Percentiles rank a stretch among this genome's conserved stretches.
phyloP scores from a whole-genome alignment of 1,140 invertebrate genomes.

The Hylyphantes graminicola region DNA sequence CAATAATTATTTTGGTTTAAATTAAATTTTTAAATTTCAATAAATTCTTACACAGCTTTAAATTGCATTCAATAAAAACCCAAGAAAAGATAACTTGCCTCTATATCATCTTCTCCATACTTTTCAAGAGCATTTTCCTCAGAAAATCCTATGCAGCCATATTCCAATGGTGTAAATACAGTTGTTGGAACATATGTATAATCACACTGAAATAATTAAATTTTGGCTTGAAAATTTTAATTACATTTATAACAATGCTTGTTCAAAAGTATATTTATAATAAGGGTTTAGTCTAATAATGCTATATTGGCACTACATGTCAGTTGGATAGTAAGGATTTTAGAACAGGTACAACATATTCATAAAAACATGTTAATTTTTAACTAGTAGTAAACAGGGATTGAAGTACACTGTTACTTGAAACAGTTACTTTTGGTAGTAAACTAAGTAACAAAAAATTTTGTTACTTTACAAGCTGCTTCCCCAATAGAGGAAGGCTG shows the following conservation, averaged over 20 bases:
- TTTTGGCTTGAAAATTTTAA: not conserved
- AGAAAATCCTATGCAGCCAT: conserved; percentile 90
- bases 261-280: too few species aligned
- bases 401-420: too few species aligned
- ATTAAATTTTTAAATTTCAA: not conserved
- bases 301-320: too few species aligned
- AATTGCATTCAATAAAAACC: not conserved
- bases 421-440: too few species aligned
- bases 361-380: too few species aligned
- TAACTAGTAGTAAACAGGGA: too few species aligned
- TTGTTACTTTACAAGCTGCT: too few species aligned
- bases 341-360: too few species aligned
- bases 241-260: not conserved
- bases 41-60: not conserved
- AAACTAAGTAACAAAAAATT: too few species aligned
- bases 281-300: too few species aligned
- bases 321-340: too few species aligned
- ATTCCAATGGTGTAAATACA: conserved; percentile 96
- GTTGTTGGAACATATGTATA: conserved; percentile 89
- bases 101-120: conserved; percentile 73
- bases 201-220: conserved; percentile 60
- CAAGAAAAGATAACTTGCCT: conserved; percentile 64
- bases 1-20: not conserved
- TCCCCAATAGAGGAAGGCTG: too few species aligned
- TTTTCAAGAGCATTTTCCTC: conserved; percentile 85